Conservation (phyloP, 92 coral and sea anemone species). For the Epizoanthus rinbou region DNA sequence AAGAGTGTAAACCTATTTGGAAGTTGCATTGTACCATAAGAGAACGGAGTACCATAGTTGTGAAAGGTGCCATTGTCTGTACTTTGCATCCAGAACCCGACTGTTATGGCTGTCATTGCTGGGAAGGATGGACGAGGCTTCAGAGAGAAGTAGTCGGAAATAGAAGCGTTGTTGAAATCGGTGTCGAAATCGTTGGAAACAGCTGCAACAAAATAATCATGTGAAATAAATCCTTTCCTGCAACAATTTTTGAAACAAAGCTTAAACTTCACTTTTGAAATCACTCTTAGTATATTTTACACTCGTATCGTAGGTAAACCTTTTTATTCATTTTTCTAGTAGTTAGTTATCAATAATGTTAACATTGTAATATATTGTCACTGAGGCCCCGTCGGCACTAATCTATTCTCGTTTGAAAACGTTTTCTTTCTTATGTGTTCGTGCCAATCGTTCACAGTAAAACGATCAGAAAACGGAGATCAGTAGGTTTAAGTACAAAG, state of each 20-base stretch:
- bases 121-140: not conserved
- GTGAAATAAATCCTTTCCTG: too few species aligned
- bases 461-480: too few species aligned
- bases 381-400: not conserved
- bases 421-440: too few species aligned
- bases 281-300: too few species aligned
- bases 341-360: too few species aligned
- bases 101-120: slow-evolving; percentile 1
- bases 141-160: slow-evolving; percentile 11
- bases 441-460: too few species aligned
- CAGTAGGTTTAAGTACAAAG: too few species aligned
- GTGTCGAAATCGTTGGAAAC: slow-evolving; percentile 10
- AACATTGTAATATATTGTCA: not conserved
- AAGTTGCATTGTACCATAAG: not conserved
- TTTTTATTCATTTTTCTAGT: too few species aligned
- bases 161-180: not conserved
- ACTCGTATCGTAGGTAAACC: too few species aligned
- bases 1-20: slow-evolving; percentile 17
- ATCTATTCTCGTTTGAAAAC: not conserved
- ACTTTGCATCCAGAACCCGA: slow-evolving; percentile 14
- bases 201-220: not conserved
- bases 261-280: too few species aligned
- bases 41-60: slow-evolving; percentile 16
- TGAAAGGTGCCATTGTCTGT: slow-evolving; percentile 18
- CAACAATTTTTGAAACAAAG: too few species aligned